These are phyloP conservation scores for Etia nguti DNA, from an alignment of 2,113 vertebrate genomes.

Conservation along the genomic window DNA sequence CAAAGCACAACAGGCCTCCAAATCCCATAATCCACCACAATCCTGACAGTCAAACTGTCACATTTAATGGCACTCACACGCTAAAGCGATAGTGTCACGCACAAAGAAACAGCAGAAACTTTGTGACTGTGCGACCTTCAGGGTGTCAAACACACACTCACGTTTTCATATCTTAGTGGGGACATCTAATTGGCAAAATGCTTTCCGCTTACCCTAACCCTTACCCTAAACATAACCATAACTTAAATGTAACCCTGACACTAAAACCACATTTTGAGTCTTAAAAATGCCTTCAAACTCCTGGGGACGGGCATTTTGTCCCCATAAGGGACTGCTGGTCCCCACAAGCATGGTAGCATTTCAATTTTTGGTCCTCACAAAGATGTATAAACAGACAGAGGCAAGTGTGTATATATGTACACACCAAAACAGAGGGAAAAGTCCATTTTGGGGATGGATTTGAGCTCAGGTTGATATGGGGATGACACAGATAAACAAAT, in stretches of 20 bases:
- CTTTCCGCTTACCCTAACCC: background rate
- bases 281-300: background rate
- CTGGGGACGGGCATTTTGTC: background rate
- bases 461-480: background rate
- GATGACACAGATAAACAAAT: background rate
- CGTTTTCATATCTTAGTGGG: background rate
- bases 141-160: background rate
- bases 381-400: fast-evolving
- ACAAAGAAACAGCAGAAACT: background rate
- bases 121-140: background rate
- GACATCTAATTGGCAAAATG: background rate
- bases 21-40: conserved; percentile 7
- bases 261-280: background rate
- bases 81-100: background rate
- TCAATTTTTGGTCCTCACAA: background rate
- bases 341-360: background rate
- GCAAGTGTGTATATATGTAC: background rate
- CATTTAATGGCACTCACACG: background rate
- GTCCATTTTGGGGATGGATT: background rate
- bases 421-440: background rate
- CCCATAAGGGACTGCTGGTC: too few relatives aligned
- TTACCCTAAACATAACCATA: background rate
- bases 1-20: background rate
- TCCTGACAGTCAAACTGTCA: background rate
- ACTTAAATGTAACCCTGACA: background rate